Conservation (phyloP, 2,888 invertebrate genomes). For the Temnothorax unifasciatus region DNA sequence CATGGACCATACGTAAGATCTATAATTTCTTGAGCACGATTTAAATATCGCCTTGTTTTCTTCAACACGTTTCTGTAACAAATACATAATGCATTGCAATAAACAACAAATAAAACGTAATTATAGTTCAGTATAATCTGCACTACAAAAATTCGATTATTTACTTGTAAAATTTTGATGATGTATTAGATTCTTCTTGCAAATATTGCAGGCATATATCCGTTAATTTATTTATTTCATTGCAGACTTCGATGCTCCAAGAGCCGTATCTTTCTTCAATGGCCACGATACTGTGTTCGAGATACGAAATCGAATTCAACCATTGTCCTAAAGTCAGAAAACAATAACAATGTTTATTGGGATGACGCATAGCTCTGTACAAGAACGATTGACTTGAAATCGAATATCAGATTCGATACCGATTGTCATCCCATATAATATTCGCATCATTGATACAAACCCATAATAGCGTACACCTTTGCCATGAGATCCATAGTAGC, state of each 20-base stretch:
- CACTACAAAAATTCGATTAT: slow-evolving; percentile 29
- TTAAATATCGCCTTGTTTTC: slow-evolving; percentile 87
- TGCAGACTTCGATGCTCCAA: slow-evolving; percentile 89
- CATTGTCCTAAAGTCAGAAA: slow-evolving; percentile 83
- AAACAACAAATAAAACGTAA: slow-evolving; percentile 14
- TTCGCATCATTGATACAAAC: slow-evolving; percentile 81
- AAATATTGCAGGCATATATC: slow-evolving; percentile 88
- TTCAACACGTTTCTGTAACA: slow-evolving; percentile 86
- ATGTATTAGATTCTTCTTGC: slow-evolving; percentile 69
- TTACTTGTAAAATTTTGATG: slow-evolving; percentile 77
- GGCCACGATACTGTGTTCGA: slow-evolving; percentile 88
- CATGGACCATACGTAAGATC: slow-evolving; percentile 88
- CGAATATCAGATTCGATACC: neutral
- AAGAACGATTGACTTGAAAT: neutral
- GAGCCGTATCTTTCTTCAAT: slow-evolving; percentile 89
- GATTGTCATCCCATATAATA: neutral
- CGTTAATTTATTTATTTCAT: slow-evolving; percentile 89
- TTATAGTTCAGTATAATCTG: neutral
- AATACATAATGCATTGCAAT: neutral
- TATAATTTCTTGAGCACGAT: slow-evolving; percentile 87
- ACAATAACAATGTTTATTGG: neutral
- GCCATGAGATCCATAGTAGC: slow-evolving; percentile 87
- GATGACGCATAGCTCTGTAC: neutral
- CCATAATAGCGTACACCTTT: slow-evolving; percentile 87
- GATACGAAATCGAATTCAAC: slow-evolving; percentile 83